These are phyloP conservation scores for Limnephilus lunatus DNA, from an alignment of 2,888 invertebrate genomes.

Conservation along the genomic window DNA sequence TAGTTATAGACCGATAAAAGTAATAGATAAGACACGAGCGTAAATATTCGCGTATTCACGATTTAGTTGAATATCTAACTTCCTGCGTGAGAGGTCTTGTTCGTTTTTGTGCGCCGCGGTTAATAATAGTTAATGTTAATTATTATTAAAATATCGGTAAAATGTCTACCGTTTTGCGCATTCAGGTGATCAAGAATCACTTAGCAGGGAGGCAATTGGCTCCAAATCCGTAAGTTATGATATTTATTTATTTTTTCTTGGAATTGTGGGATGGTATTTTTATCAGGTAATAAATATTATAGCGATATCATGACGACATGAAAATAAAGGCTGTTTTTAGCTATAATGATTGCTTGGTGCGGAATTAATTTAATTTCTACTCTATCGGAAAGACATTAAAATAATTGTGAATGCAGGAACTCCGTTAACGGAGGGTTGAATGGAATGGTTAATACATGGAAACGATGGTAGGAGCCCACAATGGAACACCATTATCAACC, in stretches of 20 bases:
- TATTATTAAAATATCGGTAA: neutral
- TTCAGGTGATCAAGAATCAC: conserved; percentile 60
- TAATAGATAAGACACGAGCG: neutral
- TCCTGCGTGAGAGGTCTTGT: neutral
- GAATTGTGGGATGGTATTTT: neutral
- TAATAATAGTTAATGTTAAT: neutral
- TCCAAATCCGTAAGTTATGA: conserved; percentile 51
- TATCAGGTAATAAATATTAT: neutral
- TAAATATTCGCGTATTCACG: neutral
- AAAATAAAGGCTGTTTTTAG: neutral
- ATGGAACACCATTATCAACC: too few relatives aligned
- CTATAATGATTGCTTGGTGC: neutral
- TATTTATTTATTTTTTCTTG: neutral
- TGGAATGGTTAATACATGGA: too few relatives aligned
- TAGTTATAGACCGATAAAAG: neutral
- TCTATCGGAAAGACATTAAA: neutral
- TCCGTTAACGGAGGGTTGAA: too few relatives aligned
- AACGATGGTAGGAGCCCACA: too few relatives aligned
- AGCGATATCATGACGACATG: neutral
- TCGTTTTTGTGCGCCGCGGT: neutral
- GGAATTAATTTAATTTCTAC: neutral
- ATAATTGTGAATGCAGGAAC: too few relatives aligned
- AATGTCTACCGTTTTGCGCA: conserved; percentile 51
- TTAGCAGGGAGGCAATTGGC: conserved; percentile 14
- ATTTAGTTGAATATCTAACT: neutral